Conservation (phyloP, 1,140 invertebrate species). For the Antheraea pernyi region DNA sequence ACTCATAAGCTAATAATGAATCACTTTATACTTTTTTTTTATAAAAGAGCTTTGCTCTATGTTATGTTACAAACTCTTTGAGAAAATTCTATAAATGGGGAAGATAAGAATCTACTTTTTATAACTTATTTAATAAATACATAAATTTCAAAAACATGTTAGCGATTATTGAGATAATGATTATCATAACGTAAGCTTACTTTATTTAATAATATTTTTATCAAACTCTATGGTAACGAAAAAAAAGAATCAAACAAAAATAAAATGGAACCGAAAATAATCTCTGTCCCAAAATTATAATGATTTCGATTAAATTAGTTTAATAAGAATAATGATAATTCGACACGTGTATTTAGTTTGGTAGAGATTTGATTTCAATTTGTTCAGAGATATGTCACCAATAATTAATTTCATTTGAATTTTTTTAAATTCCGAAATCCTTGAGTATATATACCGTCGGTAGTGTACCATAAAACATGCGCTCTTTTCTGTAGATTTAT, state of each 20-base stretch:
- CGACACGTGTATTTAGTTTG: too few relatives aligned
- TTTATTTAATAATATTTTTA: background rate
- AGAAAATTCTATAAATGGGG: constrained; percentile 12
- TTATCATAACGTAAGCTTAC: background rate
- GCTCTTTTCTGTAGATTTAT: too few relatives aligned
- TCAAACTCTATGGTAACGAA: background rate
- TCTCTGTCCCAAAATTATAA: background rate
- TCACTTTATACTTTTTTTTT: constrained; percentile 25
- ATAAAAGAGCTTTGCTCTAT: constrained; percentile 44
- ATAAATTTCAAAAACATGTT: background rate
- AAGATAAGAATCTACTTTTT: constrained; percentile 10
- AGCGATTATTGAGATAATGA: constrained; percentile 8
- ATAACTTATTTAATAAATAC: constrained; percentile 6
- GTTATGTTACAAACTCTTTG: constrained; percentile 6
- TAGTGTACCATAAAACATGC: too few relatives aligned
- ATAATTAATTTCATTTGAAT: too few relatives aligned
- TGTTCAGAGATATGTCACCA: too few relatives aligned
- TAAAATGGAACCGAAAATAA: background rate
- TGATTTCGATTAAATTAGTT: background rate
- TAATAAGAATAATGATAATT: background rate
- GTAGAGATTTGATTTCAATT: too few relatives aligned
- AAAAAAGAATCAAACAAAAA: background rate
- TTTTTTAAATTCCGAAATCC: too few relatives aligned
- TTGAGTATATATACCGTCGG: too few relatives aligned
- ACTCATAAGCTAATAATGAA: constrained; percentile 47